A percentile compares a stretch with the other conserved stretches of the same genome.
These are phyloP conservation scores for Anthrax anthrax DNA, from an alignment of 2,888 invertebrate genomes.

Conservation along the genomic window DNA sequence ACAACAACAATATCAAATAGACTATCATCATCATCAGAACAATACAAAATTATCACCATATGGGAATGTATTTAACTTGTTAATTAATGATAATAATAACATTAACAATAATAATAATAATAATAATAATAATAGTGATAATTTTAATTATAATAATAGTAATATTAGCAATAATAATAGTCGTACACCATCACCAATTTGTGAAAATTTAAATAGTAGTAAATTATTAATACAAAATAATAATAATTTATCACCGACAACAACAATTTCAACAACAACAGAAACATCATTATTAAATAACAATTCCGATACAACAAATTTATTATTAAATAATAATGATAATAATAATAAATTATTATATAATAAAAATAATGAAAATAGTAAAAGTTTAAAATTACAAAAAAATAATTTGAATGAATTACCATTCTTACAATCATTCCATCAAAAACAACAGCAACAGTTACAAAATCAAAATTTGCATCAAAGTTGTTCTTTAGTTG, in stretches of 20 bases:
- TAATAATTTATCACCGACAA: conserved; percentile 6
- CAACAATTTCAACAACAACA: conserved; percentile 2
- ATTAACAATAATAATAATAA: conserved; percentile 1
- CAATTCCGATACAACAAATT: too few relatives aligned
- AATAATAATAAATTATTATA: not conserved
- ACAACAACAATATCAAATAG: conserved; percentile 4
- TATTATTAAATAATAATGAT: not conserved
- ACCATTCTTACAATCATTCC: too few relatives aligned
- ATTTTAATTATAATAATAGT: not conserved
- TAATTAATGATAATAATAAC: conserved; percentile 5
- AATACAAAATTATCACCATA: too few relatives aligned
- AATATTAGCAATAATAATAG: not conserved
- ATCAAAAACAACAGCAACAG: not conserved
- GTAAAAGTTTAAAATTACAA: not conserved
- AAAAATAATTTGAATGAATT: not conserved
- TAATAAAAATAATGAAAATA: not conserved
- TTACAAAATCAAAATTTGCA: conserved; percentile 4
- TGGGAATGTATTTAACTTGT: too few relatives aligned
- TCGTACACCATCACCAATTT: conserved; percentile 9
- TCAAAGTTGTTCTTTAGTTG: conserved; percentile 9
- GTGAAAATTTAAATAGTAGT: conserved; percentile 2
- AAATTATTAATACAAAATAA: conserved; percentile 1
- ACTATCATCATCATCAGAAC: conserved; percentile 2
- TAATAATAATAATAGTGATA: not conserved
- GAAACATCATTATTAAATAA: not conserved